phyloP scores from a whole-genome alignment of 2,888 invertebrate genomes.

The Crematogaster levior region DNA sequence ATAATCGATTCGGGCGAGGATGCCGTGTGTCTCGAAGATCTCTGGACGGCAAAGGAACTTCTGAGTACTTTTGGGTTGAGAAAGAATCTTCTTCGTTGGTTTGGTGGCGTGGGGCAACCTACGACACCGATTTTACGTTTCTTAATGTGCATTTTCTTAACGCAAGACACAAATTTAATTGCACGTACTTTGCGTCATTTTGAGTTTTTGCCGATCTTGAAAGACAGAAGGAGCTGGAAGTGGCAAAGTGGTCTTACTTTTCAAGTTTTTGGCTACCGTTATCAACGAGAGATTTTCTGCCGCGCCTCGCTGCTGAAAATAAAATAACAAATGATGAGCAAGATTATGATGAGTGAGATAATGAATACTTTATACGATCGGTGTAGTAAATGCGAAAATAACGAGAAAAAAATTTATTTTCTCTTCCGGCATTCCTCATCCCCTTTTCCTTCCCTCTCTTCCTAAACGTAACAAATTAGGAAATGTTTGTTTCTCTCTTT shows the following conservation, averaged over 20 bases:
- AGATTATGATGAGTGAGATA: background rate
- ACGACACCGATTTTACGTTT: background rate
- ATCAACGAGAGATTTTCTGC: slow-evolving; percentile 70
- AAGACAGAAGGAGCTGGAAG: slow-evolving; percentile 78
- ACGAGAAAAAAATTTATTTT: background rate
- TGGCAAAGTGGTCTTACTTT: slow-evolving; percentile 79
- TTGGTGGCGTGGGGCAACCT: slow-evolving; percentile 93
- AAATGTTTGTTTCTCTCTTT: no score
- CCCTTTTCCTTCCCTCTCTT: no score
- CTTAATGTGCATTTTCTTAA: background rate
- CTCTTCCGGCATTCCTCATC: no score
- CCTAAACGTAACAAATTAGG: no score
- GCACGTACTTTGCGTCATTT: slow-evolving; percentile 88
- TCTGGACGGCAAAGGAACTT: slow-evolving; percentile 90
- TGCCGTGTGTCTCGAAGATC: slow-evolving; percentile 78
- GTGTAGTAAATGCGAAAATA: background rate
- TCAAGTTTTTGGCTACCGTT: slow-evolving; percentile 77
- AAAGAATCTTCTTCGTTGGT: slow-evolving; percentile 92
- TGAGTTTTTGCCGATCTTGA: slow-evolving; percentile 82
- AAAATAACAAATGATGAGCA: background rate
- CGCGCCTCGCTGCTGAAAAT: slow-evolving; percentile 58
- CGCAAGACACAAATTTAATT: background rate
- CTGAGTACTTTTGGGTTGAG: slow-evolving; percentile 93
- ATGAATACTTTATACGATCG: background rate
- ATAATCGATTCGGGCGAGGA: slow-evolving; percentile 83